These are phyloP conservation scores for Blomia tropicalis DNA, from an alignment of 2,888 invertebrate genomes.

Conservation along the genomic window DNA sequence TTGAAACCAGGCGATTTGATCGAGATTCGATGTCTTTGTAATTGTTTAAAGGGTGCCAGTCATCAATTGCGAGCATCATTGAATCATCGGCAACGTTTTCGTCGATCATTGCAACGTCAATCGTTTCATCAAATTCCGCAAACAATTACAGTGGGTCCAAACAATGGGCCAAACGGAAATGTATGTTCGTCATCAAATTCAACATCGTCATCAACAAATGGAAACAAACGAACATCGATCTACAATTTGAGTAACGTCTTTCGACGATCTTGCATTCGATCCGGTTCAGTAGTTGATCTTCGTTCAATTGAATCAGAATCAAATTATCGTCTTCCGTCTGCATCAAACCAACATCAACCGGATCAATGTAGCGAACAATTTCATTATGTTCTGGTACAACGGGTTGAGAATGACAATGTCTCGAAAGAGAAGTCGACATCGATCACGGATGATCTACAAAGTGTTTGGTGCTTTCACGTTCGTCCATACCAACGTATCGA, in stretches of 20 bases:
- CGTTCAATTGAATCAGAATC: background rate
- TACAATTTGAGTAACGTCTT: background rate
- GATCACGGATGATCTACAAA: background rate
- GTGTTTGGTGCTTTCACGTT: conserved; percentile 7
- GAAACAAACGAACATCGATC: background rate
- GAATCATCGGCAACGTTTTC: conserved; percentile 7
- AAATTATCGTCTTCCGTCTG: background rate
- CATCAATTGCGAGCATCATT: background rate
- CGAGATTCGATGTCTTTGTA: conserved; percentile 16
- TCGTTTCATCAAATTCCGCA: background rate
- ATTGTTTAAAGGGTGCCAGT: background rate
- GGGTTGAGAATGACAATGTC: background rate
- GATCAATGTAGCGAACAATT: conserved; percentile 13
- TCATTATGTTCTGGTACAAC: conserved; percentile 11
- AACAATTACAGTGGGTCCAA: background rate
- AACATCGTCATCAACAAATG: background rate
- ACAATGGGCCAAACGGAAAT: background rate
- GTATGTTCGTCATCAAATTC: too few species aligned
- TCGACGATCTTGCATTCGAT: background rate
- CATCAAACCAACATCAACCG: background rate
- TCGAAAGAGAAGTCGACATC: background rate
- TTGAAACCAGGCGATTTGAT: conserved; percentile 7
- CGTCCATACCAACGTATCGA: background rate
- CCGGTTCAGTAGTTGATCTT: background rate
- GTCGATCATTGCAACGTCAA: conserved; percentile 9